A percentile compares a stretch with the other conserved stretches of the same genome.
Evolutionary conservation across 2,113 vertebrate genomes (phyloP).

Genomic region (Zosterops borbonicus): DNA sequence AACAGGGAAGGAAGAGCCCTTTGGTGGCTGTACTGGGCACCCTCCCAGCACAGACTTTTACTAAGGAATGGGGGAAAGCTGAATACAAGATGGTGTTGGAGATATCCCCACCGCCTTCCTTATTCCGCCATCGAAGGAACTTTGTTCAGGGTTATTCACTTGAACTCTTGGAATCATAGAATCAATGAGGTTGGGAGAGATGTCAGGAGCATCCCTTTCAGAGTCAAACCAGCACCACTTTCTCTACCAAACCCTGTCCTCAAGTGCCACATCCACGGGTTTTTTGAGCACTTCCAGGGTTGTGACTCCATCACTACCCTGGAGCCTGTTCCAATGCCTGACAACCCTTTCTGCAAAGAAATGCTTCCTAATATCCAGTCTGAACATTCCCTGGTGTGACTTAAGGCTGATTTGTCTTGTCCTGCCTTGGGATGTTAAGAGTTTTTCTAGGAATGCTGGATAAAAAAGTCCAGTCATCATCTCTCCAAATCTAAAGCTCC

Average conservation of each 20-base stretch:
- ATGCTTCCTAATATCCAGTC: no score
- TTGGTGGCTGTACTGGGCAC: neutral
- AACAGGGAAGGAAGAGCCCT: neutral
- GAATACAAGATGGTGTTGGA: neutral
- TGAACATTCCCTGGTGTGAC: no score
- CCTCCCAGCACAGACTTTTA: neutral
- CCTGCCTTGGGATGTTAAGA: no score
- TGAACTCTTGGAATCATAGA: neutral
- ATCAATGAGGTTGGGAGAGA: neutral
- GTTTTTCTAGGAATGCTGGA: no score
- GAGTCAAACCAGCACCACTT: neutral
- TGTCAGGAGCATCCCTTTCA: neutral
- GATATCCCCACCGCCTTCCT: fast-evolving
- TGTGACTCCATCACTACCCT: neutral
- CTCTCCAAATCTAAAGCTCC: no score
- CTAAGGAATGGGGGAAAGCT: neutral
- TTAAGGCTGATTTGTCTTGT: no score
- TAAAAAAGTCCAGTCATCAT: no score
- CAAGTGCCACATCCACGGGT: neutral
- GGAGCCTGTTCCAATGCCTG: neutral
- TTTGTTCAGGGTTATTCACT: neutral
- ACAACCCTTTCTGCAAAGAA: neutral
- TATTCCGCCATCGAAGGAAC: fast-evolving
- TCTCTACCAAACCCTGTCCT: neutral
- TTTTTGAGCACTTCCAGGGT: neutral